Evolutionary conservation across 2,888 invertebrate genomes (phyloP).

Genomic region (Parnassius orleans): DNA sequence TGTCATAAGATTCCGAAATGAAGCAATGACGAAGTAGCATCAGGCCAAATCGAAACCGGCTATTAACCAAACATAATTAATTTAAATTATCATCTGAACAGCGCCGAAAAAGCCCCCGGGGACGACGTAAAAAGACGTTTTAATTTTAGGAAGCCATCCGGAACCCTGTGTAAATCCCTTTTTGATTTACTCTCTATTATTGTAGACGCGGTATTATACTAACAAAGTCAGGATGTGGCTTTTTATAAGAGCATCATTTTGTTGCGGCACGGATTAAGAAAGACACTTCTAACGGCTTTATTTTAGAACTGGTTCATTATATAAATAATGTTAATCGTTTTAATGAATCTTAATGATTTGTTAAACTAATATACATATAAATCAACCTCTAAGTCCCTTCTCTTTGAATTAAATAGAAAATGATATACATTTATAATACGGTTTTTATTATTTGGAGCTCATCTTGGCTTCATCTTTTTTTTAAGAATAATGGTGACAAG

Average conservation of each 20-base stretch:
- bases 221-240: constrained; percentile 37
- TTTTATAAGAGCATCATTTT: constrained; percentile 45
- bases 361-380: constrained; percentile 16
- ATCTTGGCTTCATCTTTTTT: background rate
- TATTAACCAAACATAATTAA: constrained; percentile 75
- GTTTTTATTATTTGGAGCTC: background rate
- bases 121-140: constrained; percentile 49
- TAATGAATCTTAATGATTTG: constrained; percentile 30
- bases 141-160: constrained; percentile 58
- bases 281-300: constrained; percentile 31
- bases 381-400: constrained; percentile 15
- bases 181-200: constrained; percentile 62
- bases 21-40: constrained; percentile 28
- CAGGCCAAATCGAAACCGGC: constrained; percentile 38
- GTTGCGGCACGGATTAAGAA: constrained; percentile 45
- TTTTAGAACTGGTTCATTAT: constrained; percentile 35
- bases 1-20: background rate
- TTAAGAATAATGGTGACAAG: no score
- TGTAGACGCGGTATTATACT: constrained; percentile 42
- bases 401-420: constrained; percentile 6
- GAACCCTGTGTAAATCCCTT: constrained; percentile 43
- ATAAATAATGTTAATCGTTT: constrained; percentile 36
- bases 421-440: background rate
- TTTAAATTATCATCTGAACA: constrained; percentile 58
- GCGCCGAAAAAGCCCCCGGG: constrained; percentile 34